A percentile compares a stretch with the other conserved stretches of the same genome.
Conservation (phyloP, 1,140 invertebrate species). For the Gonatopus flavifemur region DNA sequence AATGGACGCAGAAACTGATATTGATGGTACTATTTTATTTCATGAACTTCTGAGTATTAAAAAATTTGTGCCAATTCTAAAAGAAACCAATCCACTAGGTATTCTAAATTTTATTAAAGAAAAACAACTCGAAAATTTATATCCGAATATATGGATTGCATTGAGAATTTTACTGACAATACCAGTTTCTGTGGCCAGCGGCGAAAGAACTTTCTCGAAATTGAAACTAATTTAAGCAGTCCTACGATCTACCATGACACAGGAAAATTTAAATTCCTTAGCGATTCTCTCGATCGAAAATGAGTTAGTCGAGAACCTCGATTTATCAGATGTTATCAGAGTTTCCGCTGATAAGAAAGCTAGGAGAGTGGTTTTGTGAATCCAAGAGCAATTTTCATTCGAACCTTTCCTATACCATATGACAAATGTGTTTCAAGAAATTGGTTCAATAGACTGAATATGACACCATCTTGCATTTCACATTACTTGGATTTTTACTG, state of each 20-base stretch:
- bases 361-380: too few relatives aligned
- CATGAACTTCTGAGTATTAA: conserved; percentile 19
- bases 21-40: conserved; percentile 13
- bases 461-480: too few relatives aligned
- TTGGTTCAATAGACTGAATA: too few relatives aligned
- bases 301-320: conserved; percentile 17
- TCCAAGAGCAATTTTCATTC: too few relatives aligned
- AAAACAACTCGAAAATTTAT: conserved; percentile 17
- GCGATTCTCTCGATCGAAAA: conserved; percentile 21
- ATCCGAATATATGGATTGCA: conserved; percentile 20
- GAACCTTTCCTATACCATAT: too few relatives aligned
- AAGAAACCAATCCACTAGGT: conserved; percentile 12
- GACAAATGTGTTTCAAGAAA: too few relatives aligned
- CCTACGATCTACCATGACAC: conserved; percentile 21
- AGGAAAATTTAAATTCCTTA: conserved; percentile 12
- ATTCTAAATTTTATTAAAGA: conserved; percentile 20
- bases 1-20: conserved; percentile 13
- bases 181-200: conserved; percentile 21
- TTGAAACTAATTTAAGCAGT: conserved; percentile 23
- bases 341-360: conserved; percentile 11
- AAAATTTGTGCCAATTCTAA: conserved; percentile 11
- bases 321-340: conserved; percentile 12
- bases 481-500: too few relatives aligned
- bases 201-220: conserved; percentile 27
- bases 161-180: conserved; percentile 19